A percentile compares a stretch with the other conserved stretches of the same genome.
These are phyloP conservation scores for Tinea semifulvella DNA, from an alignment of 2,888 invertebrate species.

Conservation along the genomic window DNA sequence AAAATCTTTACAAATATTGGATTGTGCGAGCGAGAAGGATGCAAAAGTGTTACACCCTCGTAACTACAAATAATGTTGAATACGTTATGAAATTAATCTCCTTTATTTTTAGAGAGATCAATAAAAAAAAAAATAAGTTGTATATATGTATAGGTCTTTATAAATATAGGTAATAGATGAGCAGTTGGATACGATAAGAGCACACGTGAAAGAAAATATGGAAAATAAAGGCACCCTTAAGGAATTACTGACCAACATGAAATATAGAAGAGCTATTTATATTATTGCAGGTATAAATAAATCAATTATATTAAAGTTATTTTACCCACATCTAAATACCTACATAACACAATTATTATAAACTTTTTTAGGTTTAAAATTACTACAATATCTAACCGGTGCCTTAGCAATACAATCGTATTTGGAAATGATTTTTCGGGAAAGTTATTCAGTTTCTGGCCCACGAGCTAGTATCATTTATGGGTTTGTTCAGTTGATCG, in stretches of 20 bases:
- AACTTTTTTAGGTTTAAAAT: constrained; percentile 52
- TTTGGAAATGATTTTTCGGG: constrained; percentile 66
- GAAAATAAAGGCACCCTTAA: constrained; percentile 55
- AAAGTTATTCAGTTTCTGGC: constrained; percentile 61
- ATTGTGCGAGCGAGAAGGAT: no score
- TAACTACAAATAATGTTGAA: no score
- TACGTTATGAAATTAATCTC: no score
- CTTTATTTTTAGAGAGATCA: no score
- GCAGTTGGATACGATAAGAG: constrained; percentile 39
- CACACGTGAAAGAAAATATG: constrained; percentile 59
- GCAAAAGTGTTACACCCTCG: no score
- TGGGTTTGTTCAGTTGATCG: constrained; percentile 65
- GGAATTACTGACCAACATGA: constrained; percentile 57
- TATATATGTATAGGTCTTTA: no score
- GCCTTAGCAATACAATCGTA: constrained; percentile 68
- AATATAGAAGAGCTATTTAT: constrained; percentile 58
- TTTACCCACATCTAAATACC: not conserved
- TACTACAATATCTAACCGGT: constrained; percentile 69
- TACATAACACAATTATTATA: not conserved
- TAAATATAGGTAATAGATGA: no score
- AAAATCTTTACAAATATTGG: no score
- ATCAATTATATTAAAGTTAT: not conserved
- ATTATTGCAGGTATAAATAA: constrained; percentile 46
- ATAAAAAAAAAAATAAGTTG: no score
- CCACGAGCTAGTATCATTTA: constrained; percentile 66